Evolutionary conservation across 2,888 invertebrate species (phyloP).

Genomic region (Nebria brevicollis): DNA sequence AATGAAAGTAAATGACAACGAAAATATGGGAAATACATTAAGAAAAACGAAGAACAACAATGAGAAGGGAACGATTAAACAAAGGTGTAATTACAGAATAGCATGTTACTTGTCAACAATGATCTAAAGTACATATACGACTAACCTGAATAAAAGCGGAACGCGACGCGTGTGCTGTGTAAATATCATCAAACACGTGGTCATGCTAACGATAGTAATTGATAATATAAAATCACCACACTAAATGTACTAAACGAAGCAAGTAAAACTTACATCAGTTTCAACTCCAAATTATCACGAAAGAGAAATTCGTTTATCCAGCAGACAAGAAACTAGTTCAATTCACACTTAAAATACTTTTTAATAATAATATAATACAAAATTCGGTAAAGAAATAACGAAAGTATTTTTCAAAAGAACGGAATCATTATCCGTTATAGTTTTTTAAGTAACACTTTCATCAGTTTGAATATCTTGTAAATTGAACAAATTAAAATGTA

Average conservation of each 20-base stretch:
- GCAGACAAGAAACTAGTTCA: background rate
- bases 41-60: constrained; percentile 42
- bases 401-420: no score
- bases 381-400: no score
- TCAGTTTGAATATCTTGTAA: no score
- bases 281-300: background rate
- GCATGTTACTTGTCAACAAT: constrained; percentile 34
- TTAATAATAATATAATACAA: no score
- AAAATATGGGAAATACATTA: constrained; percentile 39
- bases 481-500: no score
- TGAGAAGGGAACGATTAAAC: constrained; percentile 29
- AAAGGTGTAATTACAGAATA: constrained; percentile 36
- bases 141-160: constrained; percentile 28
- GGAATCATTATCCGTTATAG: no score
- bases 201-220: background rate
- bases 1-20: constrained; percentile 32
- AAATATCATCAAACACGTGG: constrained; percentile 17
- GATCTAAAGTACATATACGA: constrained; percentile 18
- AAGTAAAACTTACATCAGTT: background rate
- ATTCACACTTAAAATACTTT: background rate
- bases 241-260: no score
- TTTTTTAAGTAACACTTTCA: no score
- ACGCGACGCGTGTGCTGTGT: constrained; percentile 6
- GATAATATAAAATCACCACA: background rate
- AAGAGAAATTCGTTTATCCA: background rate